These are phyloP conservation scores for Chalcosyrphus nemorum DNA, from an alignment of 2,888 invertebrate genomes.

Conservation along the genomic window DNA sequence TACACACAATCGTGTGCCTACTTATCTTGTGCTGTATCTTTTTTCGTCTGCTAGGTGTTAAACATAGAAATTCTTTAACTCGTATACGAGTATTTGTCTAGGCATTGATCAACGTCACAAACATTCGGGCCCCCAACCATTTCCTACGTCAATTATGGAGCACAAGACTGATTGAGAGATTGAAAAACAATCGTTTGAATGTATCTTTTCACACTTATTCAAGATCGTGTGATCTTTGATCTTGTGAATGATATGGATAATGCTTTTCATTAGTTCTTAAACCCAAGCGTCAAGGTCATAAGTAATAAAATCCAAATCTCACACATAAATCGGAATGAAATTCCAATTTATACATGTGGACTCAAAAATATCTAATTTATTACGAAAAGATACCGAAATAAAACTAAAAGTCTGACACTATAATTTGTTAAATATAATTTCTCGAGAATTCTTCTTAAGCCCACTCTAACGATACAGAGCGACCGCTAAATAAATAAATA, in stretches of 20 bases:
- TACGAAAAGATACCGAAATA: not conserved
- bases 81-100: not conserved
- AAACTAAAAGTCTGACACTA: not conserved
- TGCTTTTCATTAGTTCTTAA: not conserved
- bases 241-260: too few species aligned
- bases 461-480: not conserved
- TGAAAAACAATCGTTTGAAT: not conserved
- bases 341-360: not conserved
- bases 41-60: not conserved
- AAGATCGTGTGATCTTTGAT: too few species aligned
- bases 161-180: not conserved
- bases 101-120: not conserved
- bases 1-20: not conserved
- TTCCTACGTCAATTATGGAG: not conserved
- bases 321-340: not conserved
- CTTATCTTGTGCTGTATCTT: not conserved
- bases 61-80: not conserved
- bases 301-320: not conserved
- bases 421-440: slow-evolving; percentile 15
- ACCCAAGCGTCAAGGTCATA: not conserved
- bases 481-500: not conserved
- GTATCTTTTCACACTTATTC: not conserved
- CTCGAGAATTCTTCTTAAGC: not conserved
- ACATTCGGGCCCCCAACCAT: not conserved
- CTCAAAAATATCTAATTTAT: not conserved